A percentile compares a stretch with the other conserved stretches of the same genome.
These are phyloP conservation scores for Ahaetulla prasina DNA, from an alignment of 2,113 vertebrate genomes.

Conservation along the genomic window DNA sequence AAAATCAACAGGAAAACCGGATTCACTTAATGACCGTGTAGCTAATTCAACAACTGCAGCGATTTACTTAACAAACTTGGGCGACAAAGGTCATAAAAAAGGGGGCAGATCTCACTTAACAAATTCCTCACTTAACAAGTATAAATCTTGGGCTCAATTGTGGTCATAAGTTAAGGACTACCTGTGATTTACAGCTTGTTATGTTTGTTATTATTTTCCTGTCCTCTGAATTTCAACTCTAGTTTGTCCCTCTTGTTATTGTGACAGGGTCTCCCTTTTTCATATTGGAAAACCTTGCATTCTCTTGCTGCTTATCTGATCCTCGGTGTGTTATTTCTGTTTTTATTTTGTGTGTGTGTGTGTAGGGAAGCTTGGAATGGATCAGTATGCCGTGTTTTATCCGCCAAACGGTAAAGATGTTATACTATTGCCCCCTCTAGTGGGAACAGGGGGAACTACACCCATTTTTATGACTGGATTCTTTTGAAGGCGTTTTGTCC, in stretches of 20 bases:
- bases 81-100: too few species aligned
- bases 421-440: conserved; percentile 66
- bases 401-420: conserved; percentile 90
- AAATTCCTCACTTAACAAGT: too few species aligned
- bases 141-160: too few species aligned
- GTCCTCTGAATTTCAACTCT: neutral
- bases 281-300: neutral
- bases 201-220: neutral
- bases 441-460: conserved; percentile 58
- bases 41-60: too few species aligned
- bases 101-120: too few species aligned
- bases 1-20: too few species aligned
- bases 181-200: neutral
- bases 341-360: conserved; percentile 30
- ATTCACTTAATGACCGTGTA: too few species aligned
- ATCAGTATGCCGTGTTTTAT: conserved; percentile 89
- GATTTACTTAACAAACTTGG: too few species aligned
- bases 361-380: conserved; percentile 82
- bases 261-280: neutral
- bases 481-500: neutral
- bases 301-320: neutral
- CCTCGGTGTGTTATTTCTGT: neutral
- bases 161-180: neutral
- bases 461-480: conserved; percentile 4
- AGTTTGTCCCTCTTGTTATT: neutral